A percentile compares a stretch with the other conserved stretches of the same genome.
Evolutionary conservation across 2,888 invertebrate species (phyloP).

Genomic region (Pyrrhosoma nymphula): DNA sequence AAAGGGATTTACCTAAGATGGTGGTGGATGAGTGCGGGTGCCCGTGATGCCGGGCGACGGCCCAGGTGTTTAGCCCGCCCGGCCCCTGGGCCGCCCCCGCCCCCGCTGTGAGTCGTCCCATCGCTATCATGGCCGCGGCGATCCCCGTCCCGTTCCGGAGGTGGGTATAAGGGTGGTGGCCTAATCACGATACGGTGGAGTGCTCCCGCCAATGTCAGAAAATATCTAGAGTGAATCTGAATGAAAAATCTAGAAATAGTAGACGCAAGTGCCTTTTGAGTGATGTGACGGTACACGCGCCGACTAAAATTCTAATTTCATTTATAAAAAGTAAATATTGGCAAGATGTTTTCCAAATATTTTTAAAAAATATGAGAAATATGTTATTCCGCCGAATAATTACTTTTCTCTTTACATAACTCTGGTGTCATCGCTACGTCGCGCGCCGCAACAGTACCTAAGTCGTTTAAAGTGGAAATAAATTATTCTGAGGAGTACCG

Average conservation of each 20-base stretch:
- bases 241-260: background rate
- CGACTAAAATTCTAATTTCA: no score
- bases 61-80: constrained; percentile 64
- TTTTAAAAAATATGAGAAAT: no score
- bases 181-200: background rate
- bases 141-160: constrained; percentile 64
- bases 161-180: background rate
- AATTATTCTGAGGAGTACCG: no score
- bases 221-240: background rate
- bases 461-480: no score
- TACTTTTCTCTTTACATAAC: no score
- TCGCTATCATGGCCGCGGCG: constrained; percentile 50
- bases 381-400: no score
- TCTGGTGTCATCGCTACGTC: no score
- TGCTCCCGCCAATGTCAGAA: background rate
- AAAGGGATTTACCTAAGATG: constrained; percentile 96
- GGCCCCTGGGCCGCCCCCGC: constrained; percentile 64
- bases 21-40: constrained; percentile 97
- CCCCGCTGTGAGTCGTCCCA: constrained; percentile 3
- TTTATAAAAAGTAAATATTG: no score
- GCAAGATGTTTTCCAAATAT: no score
- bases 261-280: background rate
- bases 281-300: no score
- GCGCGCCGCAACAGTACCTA: no score
- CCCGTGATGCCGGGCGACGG: constrained; percentile 81